Percentiles rank a stretch among this genome's conserved stretches.
phyloP scores from a whole-genome alignment of 2,888 invertebrate genomes.

The Eupithecia dodoneata region DNA sequence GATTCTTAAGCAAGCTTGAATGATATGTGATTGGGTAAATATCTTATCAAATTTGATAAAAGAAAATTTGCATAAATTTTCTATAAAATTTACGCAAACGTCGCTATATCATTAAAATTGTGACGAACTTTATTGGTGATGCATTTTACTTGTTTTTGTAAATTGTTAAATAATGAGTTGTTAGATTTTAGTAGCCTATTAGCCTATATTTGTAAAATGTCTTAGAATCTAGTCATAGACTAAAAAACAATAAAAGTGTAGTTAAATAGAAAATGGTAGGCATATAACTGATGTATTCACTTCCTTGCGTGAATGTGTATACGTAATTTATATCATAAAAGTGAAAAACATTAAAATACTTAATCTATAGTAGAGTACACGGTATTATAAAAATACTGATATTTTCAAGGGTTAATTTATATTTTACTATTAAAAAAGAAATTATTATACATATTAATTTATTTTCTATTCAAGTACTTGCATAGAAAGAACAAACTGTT shows the following conservation, averaged over 20 bases:
- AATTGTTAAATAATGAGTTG: background rate
- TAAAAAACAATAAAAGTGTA: background rate
- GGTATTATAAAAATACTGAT: background rate
- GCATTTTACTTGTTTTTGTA: background rate
- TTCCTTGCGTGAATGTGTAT: background rate
- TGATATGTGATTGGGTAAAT: background rate
- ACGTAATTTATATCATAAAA: background rate
- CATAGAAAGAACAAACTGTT: background rate
- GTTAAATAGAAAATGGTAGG: background rate
- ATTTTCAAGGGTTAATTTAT: background rate
- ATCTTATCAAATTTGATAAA: background rate
- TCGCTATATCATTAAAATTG: background rate
- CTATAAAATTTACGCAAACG: background rate
- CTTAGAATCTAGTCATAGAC: slow-evolving; percentile 11
- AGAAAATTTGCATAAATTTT: background rate
- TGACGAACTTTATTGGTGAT: background rate
- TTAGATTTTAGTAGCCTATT: background rate
- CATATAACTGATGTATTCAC: background rate
- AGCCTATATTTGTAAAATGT: background rate
- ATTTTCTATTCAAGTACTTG: background rate
- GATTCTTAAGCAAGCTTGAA: background rate
- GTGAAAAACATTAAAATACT: background rate
- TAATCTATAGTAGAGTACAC: background rate
- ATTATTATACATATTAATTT: background rate
- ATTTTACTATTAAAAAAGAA: background rate